phyloP scores from a whole-genome alignment of 2,888 invertebrate genomes.

The Sipha maydis region DNA sequence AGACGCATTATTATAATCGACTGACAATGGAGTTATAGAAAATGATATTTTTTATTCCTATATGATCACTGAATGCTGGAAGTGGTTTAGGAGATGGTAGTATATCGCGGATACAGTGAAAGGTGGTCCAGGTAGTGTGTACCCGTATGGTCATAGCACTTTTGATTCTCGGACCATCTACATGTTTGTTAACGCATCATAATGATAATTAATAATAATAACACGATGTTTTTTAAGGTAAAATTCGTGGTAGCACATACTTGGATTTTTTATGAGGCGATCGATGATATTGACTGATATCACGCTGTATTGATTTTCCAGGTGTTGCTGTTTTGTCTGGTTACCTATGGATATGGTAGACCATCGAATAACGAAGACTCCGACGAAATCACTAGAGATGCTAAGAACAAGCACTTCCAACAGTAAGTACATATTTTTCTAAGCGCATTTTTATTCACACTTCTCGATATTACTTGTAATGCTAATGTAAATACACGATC shows the following conservation, averaged over 20 bases:
- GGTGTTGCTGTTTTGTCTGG: constrained; percentile 47
- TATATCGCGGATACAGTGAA: constrained; percentile 24
- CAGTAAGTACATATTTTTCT: constrained; percentile 43
- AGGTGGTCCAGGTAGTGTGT: constrained; percentile 20
- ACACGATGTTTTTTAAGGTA: constrained; percentile 39
- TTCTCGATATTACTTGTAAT: neutral
- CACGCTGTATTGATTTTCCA: neutral
- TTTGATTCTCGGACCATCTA: constrained; percentile 47
- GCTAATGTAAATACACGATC: constrained; percentile 35
- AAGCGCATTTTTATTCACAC: neutral
- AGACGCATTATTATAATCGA: neutral
- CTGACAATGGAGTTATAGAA: constrained; percentile 12
- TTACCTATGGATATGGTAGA: constrained; percentile 33
- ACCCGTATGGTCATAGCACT: constrained; percentile 32
- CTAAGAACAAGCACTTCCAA: constrained; percentile 44
- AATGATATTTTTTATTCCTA: neutral
- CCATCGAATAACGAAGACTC: constrained; percentile 27
- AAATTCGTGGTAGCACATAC: neutral
- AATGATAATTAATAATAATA: neutral
- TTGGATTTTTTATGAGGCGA: neutral
- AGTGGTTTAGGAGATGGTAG: constrained; percentile 54
- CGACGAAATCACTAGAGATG: constrained; percentile 10
- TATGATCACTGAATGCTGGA: neutral
- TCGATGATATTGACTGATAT: neutral
- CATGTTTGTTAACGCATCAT: neutral